Percentiles rank a stretch among this genome's conserved stretches.
phyloP scores from a whole-genome alignment of 2,797 vertebrate species.

The Merluccius polli region DNA sequence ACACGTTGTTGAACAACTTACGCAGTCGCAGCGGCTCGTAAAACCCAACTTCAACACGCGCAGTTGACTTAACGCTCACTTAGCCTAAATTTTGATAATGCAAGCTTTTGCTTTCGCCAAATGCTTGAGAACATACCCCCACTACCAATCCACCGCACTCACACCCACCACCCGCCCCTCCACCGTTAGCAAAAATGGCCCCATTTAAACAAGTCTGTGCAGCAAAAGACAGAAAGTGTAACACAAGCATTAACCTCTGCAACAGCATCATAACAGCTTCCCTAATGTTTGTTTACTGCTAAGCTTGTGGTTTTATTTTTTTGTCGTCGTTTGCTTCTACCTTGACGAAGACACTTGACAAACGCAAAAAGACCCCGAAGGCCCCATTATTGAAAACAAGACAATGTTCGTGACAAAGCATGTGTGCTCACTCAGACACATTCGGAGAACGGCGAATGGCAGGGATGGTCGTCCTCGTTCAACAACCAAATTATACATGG shows the following conservation, averaged over 20 bases:
- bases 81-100: not conserved
- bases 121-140: constrained; percentile 15
- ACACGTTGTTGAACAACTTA: constrained; percentile 36
- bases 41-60: constrained; percentile 10
- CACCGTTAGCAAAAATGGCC: constrained; percentile 45
- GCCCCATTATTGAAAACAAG: too few relatives aligned
- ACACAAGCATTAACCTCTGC: constrained; percentile 33
- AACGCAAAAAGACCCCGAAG: too few relatives aligned
- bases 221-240: constrained; percentile 26
- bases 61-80: constrained; percentile 28
- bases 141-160: constrained; percentile 40
- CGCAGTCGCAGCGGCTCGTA: constrained; percentile 8
- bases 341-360: too few relatives aligned
- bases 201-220: constrained; percentile 14
- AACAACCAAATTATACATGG: not conserved
- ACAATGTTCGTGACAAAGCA: too few relatives aligned
- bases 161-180: constrained; percentile 28
- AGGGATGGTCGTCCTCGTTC: too few relatives aligned
- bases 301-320: too few relatives aligned
- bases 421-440: not conserved
- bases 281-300: not conserved
- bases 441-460: not conserved
- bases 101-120: not conserved
- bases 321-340: too few relatives aligned
- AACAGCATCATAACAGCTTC: constrained; percentile 19